Evolutionary conservation across 1,140 invertebrate species (phyloP), one percentile per base, ranked within the genome.

Genomic region (Zelostemma sp.): DNA sequence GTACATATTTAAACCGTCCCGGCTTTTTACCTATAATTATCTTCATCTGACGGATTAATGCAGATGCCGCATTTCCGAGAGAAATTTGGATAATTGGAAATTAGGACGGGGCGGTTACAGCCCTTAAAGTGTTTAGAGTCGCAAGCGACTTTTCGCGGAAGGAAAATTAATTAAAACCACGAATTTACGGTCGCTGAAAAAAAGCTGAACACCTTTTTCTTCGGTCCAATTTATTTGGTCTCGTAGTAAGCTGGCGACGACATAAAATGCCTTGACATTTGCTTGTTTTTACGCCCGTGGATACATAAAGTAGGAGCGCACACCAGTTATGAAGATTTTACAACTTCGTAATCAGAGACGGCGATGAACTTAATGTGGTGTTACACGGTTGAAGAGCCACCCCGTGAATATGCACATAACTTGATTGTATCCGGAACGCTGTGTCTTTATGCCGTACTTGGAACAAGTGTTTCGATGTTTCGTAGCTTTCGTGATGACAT

Each of bases 1-100:
- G 77, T 79, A 76, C 77, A 79, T 78, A 80, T 80, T 79, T 79
- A 77, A 80, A 78, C 77, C 72, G 41, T 56, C 56, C 54, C 60
- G 56, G 62, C 66, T 64, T 69, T 62, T 74, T 48, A 38, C 57
- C 40, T 57, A 57, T 48, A 61, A 40, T 61, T 53, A 31, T n/a
- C 15, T 12, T 38, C 46, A 38, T 38, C 2, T 12, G 9, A 2
- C 35, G 35, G n/a, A 38, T 38, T 38, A 38, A 38, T 11, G 35
- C 35, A 11, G 35, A 38, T 38, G 1, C 9, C 14, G 35, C 35
- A 38, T 38, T 38, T 38, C 14, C 2, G 9, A 12, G 1, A 38
- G 1, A 11, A 11, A 38, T 38, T 2, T 38, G 2, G 9, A 12
- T 11, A 38, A 11, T 12, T 38, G 2, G 35, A 4, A 38, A 38